Evolutionary conservation across 2,113 vertebrate genomes (phyloP).

Genomic region (Scomber japonicus): DNA sequence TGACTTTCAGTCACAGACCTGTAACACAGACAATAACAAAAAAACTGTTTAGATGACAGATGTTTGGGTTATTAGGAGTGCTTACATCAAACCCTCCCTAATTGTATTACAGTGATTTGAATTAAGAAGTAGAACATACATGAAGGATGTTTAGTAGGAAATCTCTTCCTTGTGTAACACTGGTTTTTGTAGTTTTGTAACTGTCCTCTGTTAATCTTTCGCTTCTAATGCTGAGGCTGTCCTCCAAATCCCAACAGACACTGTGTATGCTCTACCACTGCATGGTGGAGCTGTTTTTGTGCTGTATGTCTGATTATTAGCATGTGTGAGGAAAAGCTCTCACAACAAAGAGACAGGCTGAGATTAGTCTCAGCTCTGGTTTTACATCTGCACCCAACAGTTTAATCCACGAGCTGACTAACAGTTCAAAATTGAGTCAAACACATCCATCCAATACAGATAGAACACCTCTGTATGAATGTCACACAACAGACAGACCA

Average conservation of each 20-base stretch:
- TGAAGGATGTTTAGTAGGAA: too few relatives aligned
- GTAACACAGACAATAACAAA: constrained; percentile 17
- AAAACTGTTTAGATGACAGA: constrained; percentile 89
- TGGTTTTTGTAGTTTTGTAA: constrained; percentile 4
- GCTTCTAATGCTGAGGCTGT: neutral
- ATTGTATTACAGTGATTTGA: constrained; percentile 88
- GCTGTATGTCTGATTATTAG: constrained; percentile 21
- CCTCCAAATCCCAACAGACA: neutral
- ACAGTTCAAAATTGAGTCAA: constrained; percentile 38
- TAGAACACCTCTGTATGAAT: neutral
- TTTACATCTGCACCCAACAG: neutral
- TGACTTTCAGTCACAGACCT: too few relatives aligned
- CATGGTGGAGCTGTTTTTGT: neutral
- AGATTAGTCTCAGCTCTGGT: constrained; percentile 34
- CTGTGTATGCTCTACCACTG: neutral
- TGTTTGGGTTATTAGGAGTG: constrained; percentile 88
- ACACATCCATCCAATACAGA: neutral
- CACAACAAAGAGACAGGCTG: constrained; percentile 10
- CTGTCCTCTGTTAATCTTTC: constrained; percentile 9
- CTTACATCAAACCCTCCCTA: constrained; percentile 77
- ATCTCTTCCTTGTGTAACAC: neutral
- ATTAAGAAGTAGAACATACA: constrained; percentile 80
- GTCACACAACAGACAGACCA: neutral
- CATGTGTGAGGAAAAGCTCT: constrained; percentile 3
- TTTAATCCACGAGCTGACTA: constrained; percentile 5